Evolutionary conservation across 2,888 invertebrate genomes (phyloP), one percentile per base, ranked within the genome.

Genomic region (Mythimna impura): DNA sequence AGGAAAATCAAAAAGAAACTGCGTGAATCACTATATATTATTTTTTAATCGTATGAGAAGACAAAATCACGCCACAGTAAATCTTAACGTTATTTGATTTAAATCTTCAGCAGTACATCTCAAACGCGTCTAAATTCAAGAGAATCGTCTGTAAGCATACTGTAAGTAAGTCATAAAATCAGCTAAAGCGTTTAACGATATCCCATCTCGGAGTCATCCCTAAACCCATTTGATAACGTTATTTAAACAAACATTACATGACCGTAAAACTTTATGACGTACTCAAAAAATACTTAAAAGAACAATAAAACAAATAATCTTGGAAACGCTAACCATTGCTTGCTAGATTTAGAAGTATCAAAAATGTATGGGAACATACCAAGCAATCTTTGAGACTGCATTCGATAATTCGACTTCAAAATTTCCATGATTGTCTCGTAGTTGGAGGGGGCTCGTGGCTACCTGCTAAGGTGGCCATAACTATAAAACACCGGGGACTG

Each of bases 401-500:
- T 54, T 57, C 64, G 84, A 73, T 62, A 74, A 61, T 22, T 30
- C 66, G 34, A 40, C 7, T 71, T 62, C 64, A 20, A 66, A 70
- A 52, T 66, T 62, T 10, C 60, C 58, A 68, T 66, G 10, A 9
- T 8, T 66, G 63, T 36, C 0, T 74, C 60, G 52, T 73, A 66
- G 71, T 84, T 20, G 9, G 47, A 17, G 22, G 60, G 50, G 25
- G 9, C 9, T 20, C 10, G 69, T 76, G 80, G 82, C 71, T 85
- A 80, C 73, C 80, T 84, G 71, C 74, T 81, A 84, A 85, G 89
- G 82, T 86, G 80, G 80, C 82, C 81, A 83, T 88, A 79, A 85
- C 88, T 87, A 88, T 89, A 89, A 89, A 89, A 89, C 83, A 84
- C 75, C 61, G 80, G 81, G 80, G 81, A 89, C 85, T 68, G 80